A percentile compares a stretch with the other conserved stretches of the same genome.
Evolutionary conservation across 1,140 invertebrate genomes (phyloP).

Genomic region (Riptortus pedestris): DNA sequence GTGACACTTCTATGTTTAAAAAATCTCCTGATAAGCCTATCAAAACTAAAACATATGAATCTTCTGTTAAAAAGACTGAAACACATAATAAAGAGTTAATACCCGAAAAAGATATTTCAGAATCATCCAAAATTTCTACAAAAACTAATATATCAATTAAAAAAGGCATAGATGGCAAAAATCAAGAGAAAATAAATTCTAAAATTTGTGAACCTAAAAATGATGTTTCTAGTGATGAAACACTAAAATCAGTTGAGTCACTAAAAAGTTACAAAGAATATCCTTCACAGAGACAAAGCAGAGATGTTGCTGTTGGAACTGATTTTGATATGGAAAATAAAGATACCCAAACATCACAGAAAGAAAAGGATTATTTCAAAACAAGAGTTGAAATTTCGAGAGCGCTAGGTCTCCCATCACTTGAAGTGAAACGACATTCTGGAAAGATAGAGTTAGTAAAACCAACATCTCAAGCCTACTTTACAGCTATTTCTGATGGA

Average conservation of each 20-base stretch:
- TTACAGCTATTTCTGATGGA: conserved; percentile 3
- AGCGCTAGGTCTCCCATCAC: background rate
- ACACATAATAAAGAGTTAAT: background rate
- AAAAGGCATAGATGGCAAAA: no score
- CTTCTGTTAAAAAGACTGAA: background rate
- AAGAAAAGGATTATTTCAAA: background rate
- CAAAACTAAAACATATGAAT: background rate
- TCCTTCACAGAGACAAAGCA: background rate
- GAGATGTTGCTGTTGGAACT: background rate
- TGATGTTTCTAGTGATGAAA: background rate
- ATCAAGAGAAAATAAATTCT: no score
- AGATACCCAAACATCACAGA: background rate
- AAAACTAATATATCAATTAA: no score
- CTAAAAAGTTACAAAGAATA: background rate
- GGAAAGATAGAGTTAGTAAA: conserved; percentile 3
- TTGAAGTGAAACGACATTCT: background rate
- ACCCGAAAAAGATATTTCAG: no score
- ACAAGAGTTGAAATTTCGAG: background rate
- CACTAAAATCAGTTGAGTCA: conserved; percentile 3
- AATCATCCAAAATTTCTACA: no score
- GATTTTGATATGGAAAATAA: background rate
- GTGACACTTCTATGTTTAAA: conserved; percentile 4
- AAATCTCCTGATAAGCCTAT: background rate
- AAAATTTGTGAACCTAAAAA: background rate
- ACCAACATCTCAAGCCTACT: conserved; percentile 2